A percentile compares a stretch with the other conserved stretches of the same genome.
Conservation (phyloP, 2,888 invertebrate species). For the Lasius platythorax region DNA sequence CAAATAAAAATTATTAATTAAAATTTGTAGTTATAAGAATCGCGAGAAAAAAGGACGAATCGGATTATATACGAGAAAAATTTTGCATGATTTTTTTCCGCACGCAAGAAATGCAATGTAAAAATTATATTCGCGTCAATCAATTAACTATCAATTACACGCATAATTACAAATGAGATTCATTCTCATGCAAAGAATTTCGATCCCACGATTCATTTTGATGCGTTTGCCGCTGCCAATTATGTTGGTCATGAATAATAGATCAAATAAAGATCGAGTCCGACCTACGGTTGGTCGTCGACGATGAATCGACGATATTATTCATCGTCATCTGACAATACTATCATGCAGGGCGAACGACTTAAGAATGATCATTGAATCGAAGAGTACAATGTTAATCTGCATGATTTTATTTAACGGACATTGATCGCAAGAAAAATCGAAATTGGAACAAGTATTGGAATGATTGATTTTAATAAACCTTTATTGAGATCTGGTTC, state of each 20-base stretch:
- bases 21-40: not conserved
- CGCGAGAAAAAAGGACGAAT: not conserved
- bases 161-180: not conserved
- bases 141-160: not conserved
- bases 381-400: not conserved
- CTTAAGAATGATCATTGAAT: constrained; percentile 19
- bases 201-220: not conserved
- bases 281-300: not conserved
- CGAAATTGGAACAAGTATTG: not conserved
- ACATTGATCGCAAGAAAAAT: not conserved
- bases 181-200: not conserved
- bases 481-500: not conserved
- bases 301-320: constrained; percentile 32
- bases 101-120: not conserved
- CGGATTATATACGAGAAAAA: not conserved
- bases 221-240: not conserved
- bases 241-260: not conserved
- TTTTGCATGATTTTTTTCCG: not conserved
- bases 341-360: not conserved
- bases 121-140: not conserved
- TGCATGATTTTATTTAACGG: constrained; percentile 1
- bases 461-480: not conserved
- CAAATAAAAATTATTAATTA: constrained; percentile 1
- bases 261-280: constrained; percentile 27
- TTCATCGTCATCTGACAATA: not conserved